A percentile compares a stretch with the other conserved stretches of the same genome.
Evolutionary conservation across 2,888 invertebrate genomes (phyloP).

Genomic region (Saturnia japonica): DNA sequence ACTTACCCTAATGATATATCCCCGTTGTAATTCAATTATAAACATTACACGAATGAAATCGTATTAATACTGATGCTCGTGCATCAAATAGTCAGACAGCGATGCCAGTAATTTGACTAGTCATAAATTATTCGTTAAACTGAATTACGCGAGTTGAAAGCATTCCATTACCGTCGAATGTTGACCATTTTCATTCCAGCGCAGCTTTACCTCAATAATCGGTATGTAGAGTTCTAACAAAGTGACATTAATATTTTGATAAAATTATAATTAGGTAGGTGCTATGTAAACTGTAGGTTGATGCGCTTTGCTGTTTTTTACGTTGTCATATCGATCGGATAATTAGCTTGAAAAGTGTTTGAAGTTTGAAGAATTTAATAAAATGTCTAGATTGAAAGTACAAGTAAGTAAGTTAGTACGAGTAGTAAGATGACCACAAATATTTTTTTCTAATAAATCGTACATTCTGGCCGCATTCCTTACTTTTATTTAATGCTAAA

Average conservation of each 20-base stretch:
- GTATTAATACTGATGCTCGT: constrained; percentile 40
- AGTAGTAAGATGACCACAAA: too few species aligned
- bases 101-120: constrained; percentile 75
- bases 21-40: constrained; percentile 24
- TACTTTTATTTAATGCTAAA: too few species aligned
- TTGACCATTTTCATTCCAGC: constrained; percentile 59
- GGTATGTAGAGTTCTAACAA: constrained; percentile 60
- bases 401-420: too few species aligned
- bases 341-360: too few species aligned
- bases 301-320: neutral
- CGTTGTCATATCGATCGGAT: too few species aligned
- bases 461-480: too few species aligned
- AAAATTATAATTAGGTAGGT: neutral
- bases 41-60: constrained; percentile 31
- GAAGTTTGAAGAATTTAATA: too few species aligned
- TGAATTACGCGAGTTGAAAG: constrained; percentile 79
- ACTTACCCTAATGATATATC: neutral
- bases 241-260: constrained; percentile 27
- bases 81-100: constrained; percentile 59
- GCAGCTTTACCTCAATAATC: constrained; percentile 53
- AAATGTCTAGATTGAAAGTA: too few species aligned
- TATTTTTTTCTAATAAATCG: too few species aligned
- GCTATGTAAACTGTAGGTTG: neutral
- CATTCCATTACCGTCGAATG: constrained; percentile 69
- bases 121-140: constrained; percentile 81